Percentiles rank a stretch among this genome's conserved stretches.
phyloP scores from a whole-genome alignment of 2,797 vertebrate species.

The Acanthurus tractus region DNA sequence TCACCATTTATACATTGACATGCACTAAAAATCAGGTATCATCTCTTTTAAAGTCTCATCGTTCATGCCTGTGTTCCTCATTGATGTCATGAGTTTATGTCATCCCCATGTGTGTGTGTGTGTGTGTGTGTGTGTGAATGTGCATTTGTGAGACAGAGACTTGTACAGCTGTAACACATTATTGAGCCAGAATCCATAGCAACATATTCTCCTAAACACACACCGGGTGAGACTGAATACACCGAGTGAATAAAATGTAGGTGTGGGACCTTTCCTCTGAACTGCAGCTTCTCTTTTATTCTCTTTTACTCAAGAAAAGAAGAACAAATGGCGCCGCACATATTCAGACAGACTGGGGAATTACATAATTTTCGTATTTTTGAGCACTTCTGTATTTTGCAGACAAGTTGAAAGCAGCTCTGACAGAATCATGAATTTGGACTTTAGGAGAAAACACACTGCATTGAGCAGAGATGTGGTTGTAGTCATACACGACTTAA shows the following conservation, averaged over 20 bases:
- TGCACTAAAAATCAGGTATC: neutral
- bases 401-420: neutral
- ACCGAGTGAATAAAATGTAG: neutral
- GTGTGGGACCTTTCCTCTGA: neutral
- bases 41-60: too few species aligned
- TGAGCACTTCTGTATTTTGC: neutral
- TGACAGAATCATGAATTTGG: neutral
- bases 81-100: neutral
- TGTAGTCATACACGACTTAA: too few species aligned
- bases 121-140: slow-evolving; percentile 5
- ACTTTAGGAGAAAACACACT: slow-evolving; percentile 1
- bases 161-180: neutral
- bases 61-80: neutral
- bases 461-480: neutral
- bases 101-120: neutral
- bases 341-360: neutral
- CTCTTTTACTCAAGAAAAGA: neutral
- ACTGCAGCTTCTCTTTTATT: neutral
- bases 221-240: neutral
- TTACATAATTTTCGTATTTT: slow-evolving; percentile 14
- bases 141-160: slow-evolving; percentile 3
- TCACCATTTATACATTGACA: too few species aligned
- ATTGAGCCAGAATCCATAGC: slow-evolving; percentile 21
- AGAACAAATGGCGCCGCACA: neutral
- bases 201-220: slow-evolving; percentile 10